Conservation (phyloP, 92 coral and sea anemone species). For the Epizoanthus scotinus region DNA sequence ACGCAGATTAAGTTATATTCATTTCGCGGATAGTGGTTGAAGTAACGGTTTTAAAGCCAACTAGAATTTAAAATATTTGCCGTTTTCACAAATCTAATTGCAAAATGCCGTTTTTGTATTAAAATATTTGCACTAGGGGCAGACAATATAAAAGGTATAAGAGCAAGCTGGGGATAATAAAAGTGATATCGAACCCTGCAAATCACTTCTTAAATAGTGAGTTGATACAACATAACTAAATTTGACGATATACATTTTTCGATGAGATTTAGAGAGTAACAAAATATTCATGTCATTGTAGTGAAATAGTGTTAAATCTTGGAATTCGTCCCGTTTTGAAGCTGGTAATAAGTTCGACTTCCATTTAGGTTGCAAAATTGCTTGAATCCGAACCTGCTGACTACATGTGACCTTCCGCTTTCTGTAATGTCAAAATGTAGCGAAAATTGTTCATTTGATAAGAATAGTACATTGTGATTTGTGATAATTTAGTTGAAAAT, state of each 20-base stretch:
- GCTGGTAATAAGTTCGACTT: neutral
- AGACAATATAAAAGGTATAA: constrained; percentile 53
- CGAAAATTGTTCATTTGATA: neutral
- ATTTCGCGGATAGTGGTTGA: constrained; percentile 34
- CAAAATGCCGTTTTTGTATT: constrained; percentile 44
- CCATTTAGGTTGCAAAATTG: neutral
- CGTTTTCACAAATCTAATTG: constrained; percentile 1
- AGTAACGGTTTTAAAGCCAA: neutral
- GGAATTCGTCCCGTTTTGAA: neutral
- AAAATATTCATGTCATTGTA: no score
- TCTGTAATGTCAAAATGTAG: constrained; percentile 9
- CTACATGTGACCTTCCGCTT: constrained; percentile 41
- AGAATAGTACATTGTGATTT: neutral
- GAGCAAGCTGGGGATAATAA: constrained; percentile 68
- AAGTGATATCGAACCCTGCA: constrained; percentile 51
- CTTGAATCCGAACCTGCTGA: constrained; percentile 12
- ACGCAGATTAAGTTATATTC: constrained; percentile 39
- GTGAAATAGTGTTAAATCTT: neutral
- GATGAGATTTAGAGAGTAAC: neutral
- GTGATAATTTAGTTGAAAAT: no score
- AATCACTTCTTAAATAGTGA: neutral
- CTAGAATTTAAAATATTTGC: neutral
- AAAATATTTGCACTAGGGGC: constrained; percentile 45
- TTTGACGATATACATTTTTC: neutral
- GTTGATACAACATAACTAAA: constrained; percentile 5